Conservation (phyloP, 2,888 invertebrate species). For the Auanema sp. region DNA sequence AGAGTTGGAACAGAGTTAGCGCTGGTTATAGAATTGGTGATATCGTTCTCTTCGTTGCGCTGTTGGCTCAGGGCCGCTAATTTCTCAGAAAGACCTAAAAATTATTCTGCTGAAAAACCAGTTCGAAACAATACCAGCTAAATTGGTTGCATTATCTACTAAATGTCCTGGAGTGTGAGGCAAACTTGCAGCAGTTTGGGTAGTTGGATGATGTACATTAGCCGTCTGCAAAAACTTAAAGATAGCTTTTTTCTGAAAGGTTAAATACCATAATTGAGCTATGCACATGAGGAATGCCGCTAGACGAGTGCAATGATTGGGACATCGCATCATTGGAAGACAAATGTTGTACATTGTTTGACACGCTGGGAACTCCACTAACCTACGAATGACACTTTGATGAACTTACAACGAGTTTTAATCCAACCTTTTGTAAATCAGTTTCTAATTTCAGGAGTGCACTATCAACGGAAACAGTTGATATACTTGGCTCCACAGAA, state of each 20-base stretch:
- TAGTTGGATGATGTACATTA: no score
- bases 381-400: neutral
- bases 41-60: constrained; percentile 18
- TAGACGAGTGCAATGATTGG: no score
- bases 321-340: no score
- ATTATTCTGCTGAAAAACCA: neutral
- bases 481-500: no score
- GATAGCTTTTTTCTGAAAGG: no score
- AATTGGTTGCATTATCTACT: constrained; percentile 12
- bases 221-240: no score
- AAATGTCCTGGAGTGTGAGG: constrained; percentile 18
- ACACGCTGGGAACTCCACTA: no score
- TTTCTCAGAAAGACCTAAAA: constrained; percentile 13
- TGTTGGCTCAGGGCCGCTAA: constrained; percentile 17
- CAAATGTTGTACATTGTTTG: no score
- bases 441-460: constrained; percentile 32
- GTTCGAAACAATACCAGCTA: no score
- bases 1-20: constrained; percentile 19
- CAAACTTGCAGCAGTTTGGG: constrained; percentile 10
- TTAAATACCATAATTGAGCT: no score
- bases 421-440: constrained; percentile 42
- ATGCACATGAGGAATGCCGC: no score
- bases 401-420: neutral
- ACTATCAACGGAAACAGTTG: neutral
- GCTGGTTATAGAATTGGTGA: constrained; percentile 10